phyloP scores from a whole-genome alignment of 2,113 vertebrate species.

The Daboia siamensis region DNA sequence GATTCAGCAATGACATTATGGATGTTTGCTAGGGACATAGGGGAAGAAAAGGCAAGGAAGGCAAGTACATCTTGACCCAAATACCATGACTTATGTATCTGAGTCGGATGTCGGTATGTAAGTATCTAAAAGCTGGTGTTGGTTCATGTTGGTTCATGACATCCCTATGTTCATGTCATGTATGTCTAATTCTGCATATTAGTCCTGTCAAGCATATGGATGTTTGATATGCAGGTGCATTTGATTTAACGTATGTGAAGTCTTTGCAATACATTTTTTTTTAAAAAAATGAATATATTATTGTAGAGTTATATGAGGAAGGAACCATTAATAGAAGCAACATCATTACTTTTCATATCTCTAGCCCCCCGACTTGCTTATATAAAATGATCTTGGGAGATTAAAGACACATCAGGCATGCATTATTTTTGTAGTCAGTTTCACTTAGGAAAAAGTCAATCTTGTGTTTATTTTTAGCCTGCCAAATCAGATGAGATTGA shows the following conservation, averaged over 20 bases:
- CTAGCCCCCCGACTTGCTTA: constrained; percentile 1
- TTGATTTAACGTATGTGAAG: constrained; percentile 9
- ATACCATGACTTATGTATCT: background rate
- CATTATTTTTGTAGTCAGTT: constrained; percentile 24
- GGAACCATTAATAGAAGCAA: background rate
- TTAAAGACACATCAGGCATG: background rate
- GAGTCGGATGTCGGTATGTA: background rate
- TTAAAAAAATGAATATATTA: background rate
- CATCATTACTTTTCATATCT: background rate
- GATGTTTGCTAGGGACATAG: background rate
- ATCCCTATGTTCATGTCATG: background rate
- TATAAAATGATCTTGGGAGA: constrained; percentile 11
- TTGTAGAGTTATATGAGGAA: background rate
- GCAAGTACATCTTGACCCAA: background rate
- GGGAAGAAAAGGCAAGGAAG: background rate
- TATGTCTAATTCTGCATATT: background rate
- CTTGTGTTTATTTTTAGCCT: constrained; percentile 29
- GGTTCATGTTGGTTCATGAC: background rate
- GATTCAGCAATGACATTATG: background rate
- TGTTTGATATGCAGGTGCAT: background rate
- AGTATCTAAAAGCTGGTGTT: background rate
- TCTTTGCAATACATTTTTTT: background rate
- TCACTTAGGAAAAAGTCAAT: constrained; percentile 18
- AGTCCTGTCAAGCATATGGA: background rate
- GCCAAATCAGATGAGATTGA: constrained; percentile 13